Percentiles rank a stretch among this genome's conserved stretches.
Evolutionary conservation across 2,888 invertebrate species (phyloP).

Genomic region (Creontiades dilutus): DNA sequence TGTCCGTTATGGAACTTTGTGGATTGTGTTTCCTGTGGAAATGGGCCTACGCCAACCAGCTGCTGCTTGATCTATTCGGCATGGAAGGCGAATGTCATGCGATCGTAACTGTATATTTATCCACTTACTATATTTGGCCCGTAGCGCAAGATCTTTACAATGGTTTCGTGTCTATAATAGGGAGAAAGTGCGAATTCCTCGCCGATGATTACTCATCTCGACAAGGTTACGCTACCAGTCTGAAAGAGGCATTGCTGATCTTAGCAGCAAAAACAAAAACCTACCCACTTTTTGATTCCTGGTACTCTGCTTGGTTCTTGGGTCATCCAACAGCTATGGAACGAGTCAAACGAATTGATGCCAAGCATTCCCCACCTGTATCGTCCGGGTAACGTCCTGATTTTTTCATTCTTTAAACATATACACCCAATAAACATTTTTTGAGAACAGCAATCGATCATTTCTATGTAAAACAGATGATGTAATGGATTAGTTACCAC

Average conservation of each 20-base stretch:
- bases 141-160: conserved; percentile 26
- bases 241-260: not conserved
- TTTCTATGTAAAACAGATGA: not conserved
- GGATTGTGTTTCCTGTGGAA: conserved; percentile 35
- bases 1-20: not conserved
- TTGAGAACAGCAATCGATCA: not conserved
- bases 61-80: not conserved
- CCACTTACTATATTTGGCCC: conserved; percentile 42
- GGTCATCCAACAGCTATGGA: conserved; percentile 48
- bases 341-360: conserved; percentile 6
- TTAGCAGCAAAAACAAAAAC: not conserved
- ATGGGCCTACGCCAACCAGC: conserved; percentile 26
- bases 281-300: conserved; percentile 41
- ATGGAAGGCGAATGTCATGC: not conserved
- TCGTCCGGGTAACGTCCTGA: not conserved
- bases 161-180: not conserved
- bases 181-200: not conserved
- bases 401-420: not conserved
- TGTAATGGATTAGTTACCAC: too few species aligned
- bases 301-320: conserved; percentile 56
- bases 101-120: conserved; percentile 34
- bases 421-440: not conserved
- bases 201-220: conserved; percentile 51
- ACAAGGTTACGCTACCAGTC: not conserved
- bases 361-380: not conserved